Evolutionary conservation across 2,113 vertebrate species (phyloP), one percentile per base, ranked within the genome.

Genomic region (Rhea pennata): DNA sequence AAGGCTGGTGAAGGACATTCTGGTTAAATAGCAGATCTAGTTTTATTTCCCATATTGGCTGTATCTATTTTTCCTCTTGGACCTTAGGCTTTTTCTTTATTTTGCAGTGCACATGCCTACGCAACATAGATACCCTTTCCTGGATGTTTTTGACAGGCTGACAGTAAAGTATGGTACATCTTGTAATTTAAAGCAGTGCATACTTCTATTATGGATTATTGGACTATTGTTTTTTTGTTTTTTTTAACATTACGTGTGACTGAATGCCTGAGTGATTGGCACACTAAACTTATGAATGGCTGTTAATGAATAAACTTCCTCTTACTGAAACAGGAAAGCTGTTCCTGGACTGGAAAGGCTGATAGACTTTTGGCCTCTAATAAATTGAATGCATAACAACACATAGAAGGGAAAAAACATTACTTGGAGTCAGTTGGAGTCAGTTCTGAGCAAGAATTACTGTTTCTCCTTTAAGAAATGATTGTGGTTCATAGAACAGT

Each of bases 181-280:
- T 42, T 44, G 64, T 70, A 73, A 88, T 92, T 95, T 74, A 89
- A 92, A 94, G 64, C 22, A 70, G 39, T 26, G 15, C 20, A 15
- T 40, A 36, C 23, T 88, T 96, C 51, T 84, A 3, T 56, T 67
- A 67, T 6, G 12, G 79, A 87, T 96, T 93, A 95, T 92, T 92
- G 84, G 82, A 93, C 95, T 96, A 94, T 87, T 71, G 26, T 80
- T 72, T 75, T 84, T 86, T 29, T 96, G 94, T 87, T 71, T 27
- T 80, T 84, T 86, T 29, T 78, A 91, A 64, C 20, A 40, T 66
- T 39, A 16, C n/a, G 39, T 71, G 21, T 61, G 78, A 74, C 44
- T 91, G 74, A 89, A 61, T 59, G 53, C 24, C 62, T 75, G 81
- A 85, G 62, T 91, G 90, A 86, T 79, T 92, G 42, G 23, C 42